Conservation (phyloP, 1,140 invertebrate genomes). For the Listronotus oregonensis region DNA sequence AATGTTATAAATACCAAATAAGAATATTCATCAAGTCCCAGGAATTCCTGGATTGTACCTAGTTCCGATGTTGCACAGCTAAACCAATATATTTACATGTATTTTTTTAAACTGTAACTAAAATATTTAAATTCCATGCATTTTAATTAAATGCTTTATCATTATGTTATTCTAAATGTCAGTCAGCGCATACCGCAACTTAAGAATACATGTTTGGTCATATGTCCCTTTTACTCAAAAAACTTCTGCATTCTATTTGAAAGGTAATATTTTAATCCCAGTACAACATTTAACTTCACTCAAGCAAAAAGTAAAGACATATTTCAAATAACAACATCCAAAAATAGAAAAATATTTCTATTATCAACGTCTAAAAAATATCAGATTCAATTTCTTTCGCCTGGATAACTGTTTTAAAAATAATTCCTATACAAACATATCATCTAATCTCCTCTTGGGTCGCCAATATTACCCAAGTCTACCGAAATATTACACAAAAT, state of each 20-base stretch:
- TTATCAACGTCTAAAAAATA: constrained; percentile 16
- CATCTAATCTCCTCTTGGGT: constrained; percentile 29
- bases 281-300: constrained; percentile 2
- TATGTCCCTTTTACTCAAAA: background rate
- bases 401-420: constrained; percentile 34
- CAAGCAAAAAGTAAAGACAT: constrained; percentile 25
- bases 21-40: too few relatives aligned
- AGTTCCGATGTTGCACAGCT: too few relatives aligned
- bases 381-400: constrained; percentile 34
- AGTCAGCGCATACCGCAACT: too few relatives aligned
- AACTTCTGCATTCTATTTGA: background rate
- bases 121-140: too few relatives aligned
- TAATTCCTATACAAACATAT: constrained; percentile 39
- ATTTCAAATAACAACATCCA: constrained; percentile 6
- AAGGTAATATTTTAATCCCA: constrained; percentile 28
- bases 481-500: constrained; percentile 38
- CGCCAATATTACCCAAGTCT: constrained; percentile 25
- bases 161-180: too few relatives aligned
- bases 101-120: too few relatives aligned
- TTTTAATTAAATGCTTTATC: too few relatives aligned
- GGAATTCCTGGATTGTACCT: too few relatives aligned
- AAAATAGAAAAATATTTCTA: constrained; percentile 31
- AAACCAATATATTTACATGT: too few relatives aligned
- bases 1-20: too few relatives aligned
- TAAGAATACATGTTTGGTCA: constrained; percentile 1